Base-by-base conservation (phyloP, 2,113 vertebrate genomes). In the Pangasianodon hypophthalmus region DNA sequence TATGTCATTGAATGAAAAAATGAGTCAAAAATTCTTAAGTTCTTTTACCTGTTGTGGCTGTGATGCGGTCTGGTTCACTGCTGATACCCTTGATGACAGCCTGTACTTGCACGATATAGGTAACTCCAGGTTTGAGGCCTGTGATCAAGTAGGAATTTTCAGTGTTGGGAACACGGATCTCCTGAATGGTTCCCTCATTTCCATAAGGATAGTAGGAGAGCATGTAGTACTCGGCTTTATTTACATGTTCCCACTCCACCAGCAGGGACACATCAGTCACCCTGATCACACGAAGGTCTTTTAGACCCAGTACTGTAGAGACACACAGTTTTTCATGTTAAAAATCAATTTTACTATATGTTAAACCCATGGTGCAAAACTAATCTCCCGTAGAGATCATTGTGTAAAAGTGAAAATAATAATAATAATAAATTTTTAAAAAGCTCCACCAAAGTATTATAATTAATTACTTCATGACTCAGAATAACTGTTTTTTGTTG, bases 141-240 rank as follows among this genome's bases (percentile, higher is more conserved):
- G 90, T 94, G 88, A 97, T 97, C 79, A 97, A 95, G 71, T 96
- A 96, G 89, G 92, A 96, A 91, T 95, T 95, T 81, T 97, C 94
- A 26, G 94, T 95, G 94, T 96, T 96, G 90, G 96, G 92, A 88
- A 98, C 92, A 0, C 10, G 80, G 91, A 97, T 91, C 93, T 96
- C 90, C 91, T 96, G 91, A 85, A 91, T 84, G 2, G 92, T 73
- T 1, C 71, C 88, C 87, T 97, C 92, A 13, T 94, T 85, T 6
- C 93, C 95, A 91, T 95, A 91, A 0, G 96, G 96, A 87, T 97
- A 94, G 93, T 96, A 97, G 87, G 92, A 96, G 86, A 98, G 90
- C 80, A 97, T 85, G 69, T 98, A 97, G 94, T 97, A 94, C 86
- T 98, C 96, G 19, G 96, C 96, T 32, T 96, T 94, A 2, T 56